Evolutionary conservation across 2,113 vertebrate genomes (phyloP).

Genomic region (Artemisiospiza belli): DNA sequence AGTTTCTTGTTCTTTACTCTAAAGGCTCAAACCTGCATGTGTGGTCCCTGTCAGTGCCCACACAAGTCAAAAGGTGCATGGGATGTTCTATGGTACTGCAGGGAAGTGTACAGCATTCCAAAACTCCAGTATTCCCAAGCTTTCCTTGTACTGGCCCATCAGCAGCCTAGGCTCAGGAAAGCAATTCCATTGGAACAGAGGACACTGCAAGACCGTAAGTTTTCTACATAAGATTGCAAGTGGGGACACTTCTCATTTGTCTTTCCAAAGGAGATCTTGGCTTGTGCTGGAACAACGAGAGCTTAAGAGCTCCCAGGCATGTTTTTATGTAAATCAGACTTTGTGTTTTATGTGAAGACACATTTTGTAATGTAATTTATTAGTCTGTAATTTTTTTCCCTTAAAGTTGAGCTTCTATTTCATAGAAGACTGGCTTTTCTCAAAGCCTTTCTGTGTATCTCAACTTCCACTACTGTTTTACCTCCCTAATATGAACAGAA

Average conservation of each 20-base stretch:
- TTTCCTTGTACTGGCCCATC: neutral
- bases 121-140: neutral
- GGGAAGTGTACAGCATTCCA: neutral
- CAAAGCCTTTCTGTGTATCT: conserved; percentile 25
- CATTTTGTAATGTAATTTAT: conserved; percentile 47
- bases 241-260: neutral
- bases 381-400: neutral
- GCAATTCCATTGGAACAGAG: neutral
- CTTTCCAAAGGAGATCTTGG: neutral
- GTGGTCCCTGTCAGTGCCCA: neutral
- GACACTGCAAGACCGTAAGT: neutral
- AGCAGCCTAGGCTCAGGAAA: neutral
- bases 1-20: neutral
- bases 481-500: neutral
- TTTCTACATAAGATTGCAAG: neutral
- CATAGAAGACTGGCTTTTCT: conserved; percentile 49
- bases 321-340: conserved; percentile 43
- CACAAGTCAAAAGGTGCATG: accelerated
- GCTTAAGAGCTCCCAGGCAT: conserved; percentile 1
- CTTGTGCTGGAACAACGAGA: neutral
- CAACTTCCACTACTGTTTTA: conserved; percentile 31
- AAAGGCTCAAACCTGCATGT: neutral
- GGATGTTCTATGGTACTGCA: accelerated
- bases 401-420: conserved; percentile 38
- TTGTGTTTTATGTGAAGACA: conserved; percentile 6